Percentiles rank a stretch among this genome's conserved stretches.
Evolutionary conservation across 2,113 vertebrate species (phyloP).

Genomic region (Triplophysa rosa): DNA sequence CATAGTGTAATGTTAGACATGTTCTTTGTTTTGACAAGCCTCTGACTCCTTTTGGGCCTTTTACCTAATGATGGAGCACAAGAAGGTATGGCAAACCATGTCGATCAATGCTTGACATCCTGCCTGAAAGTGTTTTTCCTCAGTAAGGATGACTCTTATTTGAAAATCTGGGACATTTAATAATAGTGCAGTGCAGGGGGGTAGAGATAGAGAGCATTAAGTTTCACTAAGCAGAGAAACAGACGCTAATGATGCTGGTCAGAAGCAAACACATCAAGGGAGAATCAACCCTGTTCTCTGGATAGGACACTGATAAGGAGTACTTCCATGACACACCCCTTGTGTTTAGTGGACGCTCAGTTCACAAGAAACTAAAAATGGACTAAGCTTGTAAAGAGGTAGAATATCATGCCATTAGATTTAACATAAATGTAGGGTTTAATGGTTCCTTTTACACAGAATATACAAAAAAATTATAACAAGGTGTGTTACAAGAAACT

Average conservation of each 20-base stretch:
- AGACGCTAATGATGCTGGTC: conserved; percentile 42
- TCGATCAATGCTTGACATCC: conserved; percentile 57
- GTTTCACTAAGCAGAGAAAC: conserved; percentile 49
- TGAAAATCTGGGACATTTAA: conserved; percentile 62
- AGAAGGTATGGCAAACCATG: conserved; percentile 41
- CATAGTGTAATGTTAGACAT: not conserved
- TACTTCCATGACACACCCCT: not conserved
- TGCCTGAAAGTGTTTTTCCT: conserved; percentile 51
- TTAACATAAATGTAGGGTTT: not conserved
- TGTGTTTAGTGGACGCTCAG: not conserved
- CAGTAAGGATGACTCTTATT: conserved; percentile 47
- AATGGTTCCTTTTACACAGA: no score
- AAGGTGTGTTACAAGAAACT: no score
- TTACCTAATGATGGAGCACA: conserved; percentile 45
- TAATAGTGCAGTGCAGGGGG: conserved; percentile 59
- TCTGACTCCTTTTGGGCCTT: conserved; percentile 34
- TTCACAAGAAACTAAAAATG: not conserved
- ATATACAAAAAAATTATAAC: no score
- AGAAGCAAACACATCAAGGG: not conserved
- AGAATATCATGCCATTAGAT: not conserved
- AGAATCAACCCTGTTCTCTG: not conserved
- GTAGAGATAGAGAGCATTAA: conserved; percentile 50
- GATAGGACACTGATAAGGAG: not conserved
- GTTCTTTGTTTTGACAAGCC: not conserved
- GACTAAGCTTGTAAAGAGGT: not conserved